phyloP scores from a whole-genome alignment of 2,113 vertebrate species.

The Chloropsis hardwickii region DNA sequence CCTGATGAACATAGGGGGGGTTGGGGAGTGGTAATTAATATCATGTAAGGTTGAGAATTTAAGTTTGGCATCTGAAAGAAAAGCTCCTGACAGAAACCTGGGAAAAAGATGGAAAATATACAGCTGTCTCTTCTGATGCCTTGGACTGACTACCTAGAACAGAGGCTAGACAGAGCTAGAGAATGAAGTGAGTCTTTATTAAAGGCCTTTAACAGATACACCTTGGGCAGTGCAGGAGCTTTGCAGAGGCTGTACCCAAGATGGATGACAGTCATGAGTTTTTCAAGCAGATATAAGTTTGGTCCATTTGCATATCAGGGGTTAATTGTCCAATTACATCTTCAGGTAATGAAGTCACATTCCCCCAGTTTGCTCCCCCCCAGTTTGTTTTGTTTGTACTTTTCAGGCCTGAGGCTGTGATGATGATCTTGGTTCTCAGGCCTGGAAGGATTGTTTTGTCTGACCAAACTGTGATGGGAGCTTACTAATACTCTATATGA shows the following conservation, averaged over 20 bases:
- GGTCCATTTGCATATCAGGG: not conserved
- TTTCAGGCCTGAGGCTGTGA: not conserved
- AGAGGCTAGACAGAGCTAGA: not conserved
- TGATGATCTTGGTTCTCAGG: not conserved
- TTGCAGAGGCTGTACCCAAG: not conserved
- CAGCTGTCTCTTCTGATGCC: not conserved
- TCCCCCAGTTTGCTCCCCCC: not conserved
- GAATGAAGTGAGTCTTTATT: not conserved
- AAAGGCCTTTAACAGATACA: not conserved
- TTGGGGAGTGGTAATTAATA: accelerated
- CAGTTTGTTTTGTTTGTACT: not conserved
- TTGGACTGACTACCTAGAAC: not conserved
- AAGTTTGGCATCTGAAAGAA: not conserved
- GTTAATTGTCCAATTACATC: not conserved
- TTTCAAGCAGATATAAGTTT: not conserved
- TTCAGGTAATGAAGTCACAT: not conserved
- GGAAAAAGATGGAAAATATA: not conserved
- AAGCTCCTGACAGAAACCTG: not conserved
- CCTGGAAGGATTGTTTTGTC: not conserved
- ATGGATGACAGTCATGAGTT: too few species aligned
- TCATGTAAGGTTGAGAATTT: not conserved
- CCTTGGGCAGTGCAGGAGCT: not conserved
- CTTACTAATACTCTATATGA: not conserved
- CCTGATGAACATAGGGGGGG: not conserved
- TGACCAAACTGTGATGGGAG: not conserved